A percentile compares a stretch with the other conserved stretches of the same genome.
phyloP scores from a whole-genome alignment of 2,113 vertebrate species.

The Istiophorus platypterus region DNA sequence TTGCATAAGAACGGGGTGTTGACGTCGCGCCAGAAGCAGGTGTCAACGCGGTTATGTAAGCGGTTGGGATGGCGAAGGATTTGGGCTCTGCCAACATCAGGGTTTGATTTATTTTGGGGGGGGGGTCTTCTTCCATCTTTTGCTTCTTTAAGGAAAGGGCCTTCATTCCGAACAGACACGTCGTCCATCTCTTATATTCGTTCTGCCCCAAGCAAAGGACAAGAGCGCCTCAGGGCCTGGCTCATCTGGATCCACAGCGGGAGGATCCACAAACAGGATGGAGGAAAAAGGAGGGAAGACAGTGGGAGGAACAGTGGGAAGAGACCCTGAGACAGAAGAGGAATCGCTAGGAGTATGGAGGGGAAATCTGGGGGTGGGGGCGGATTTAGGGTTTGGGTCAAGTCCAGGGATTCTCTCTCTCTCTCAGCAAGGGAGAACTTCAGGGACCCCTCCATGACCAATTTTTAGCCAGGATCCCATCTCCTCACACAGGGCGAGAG shows the following conservation, averaged over 20 bases:
- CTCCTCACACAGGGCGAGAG: slow-evolving; percentile 29
- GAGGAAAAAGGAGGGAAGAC: background rate
- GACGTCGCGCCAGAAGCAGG: background rate
- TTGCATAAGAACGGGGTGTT: background rate
- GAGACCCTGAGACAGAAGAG: slow-evolving; percentile 29
- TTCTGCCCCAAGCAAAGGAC: slow-evolving; percentile 4
- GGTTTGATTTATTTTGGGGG: slow-evolving; percentile 1
- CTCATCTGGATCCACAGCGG: slow-evolving; percentile 69
- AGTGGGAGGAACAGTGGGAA: slow-evolving; percentile 19
- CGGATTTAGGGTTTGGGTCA: slow-evolving; percentile 59
- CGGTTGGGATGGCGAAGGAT: slow-evolving; percentile 13
- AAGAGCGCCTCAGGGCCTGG: slow-evolving; percentile 5
- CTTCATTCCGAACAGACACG: slow-evolving; percentile 5
- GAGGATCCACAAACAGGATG: slow-evolving; percentile 44
- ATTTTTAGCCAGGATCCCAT: slow-evolving; percentile 52
- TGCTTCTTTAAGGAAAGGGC: background rate
- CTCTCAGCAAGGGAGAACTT: slow-evolving; percentile 36
- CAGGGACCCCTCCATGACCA: slow-evolving; percentile 59
- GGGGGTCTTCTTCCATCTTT: background rate
- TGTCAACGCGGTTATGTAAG: background rate
- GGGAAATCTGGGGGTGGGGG: slow-evolving; percentile 52
- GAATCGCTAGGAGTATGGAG: slow-evolving; percentile 22
- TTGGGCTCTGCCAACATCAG: background rate
- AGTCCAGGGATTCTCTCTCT: slow-evolving; percentile 44
- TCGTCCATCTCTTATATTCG: slow-evolving; percentile 17